Conservation (phyloP, 2,888 invertebrate species). For the Phyllotreta cruciferae region DNA sequence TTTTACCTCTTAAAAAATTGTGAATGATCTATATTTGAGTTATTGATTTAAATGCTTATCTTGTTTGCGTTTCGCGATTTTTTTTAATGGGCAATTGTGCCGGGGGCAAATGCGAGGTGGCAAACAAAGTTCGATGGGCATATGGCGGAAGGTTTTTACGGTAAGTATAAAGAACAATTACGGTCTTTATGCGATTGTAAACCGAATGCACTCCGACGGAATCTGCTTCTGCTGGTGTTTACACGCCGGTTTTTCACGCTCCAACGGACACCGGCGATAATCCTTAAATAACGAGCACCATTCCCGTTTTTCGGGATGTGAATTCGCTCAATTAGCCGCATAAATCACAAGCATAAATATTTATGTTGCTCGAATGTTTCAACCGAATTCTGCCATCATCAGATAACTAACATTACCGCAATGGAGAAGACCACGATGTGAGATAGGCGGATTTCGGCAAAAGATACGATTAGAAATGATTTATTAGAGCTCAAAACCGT, state of each 20-base stretch:
- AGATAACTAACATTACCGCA: too few relatives aligned
- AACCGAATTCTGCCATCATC: too few relatives aligned
- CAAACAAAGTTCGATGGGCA: background rate
- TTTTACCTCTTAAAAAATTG: too few relatives aligned
- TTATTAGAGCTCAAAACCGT: too few relatives aligned
- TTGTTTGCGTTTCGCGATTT: constrained; percentile 12
- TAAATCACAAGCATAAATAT: background rate
- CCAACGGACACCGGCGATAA: constrained; percentile 18
- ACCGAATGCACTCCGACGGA: background rate
- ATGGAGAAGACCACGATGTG: too few relatives aligned
- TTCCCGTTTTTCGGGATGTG: constrained; percentile 14
- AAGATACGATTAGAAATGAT: too few relatives aligned
- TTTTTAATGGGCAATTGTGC: constrained; percentile 13
- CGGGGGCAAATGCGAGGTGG: constrained; percentile 5
- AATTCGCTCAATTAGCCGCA: constrained; percentile 12
- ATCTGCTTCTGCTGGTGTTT: constrained; percentile 3
- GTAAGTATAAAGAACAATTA: constrained; percentile 2
- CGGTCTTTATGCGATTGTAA: constrained; percentile 2
- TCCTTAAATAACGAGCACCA: constrained; percentile 12
- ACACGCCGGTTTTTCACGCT: constrained; percentile 1
- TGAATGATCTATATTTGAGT: background rate
- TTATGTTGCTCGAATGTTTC: too few relatives aligned
- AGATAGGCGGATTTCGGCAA: too few relatives aligned
- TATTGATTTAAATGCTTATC: constrained; percentile 7
- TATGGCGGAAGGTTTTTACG: background rate